These are phyloP conservation scores for Ischnura elegans DNA, from an alignment of 2,888 invertebrate genomes.

Conservation along the genomic window DNA sequence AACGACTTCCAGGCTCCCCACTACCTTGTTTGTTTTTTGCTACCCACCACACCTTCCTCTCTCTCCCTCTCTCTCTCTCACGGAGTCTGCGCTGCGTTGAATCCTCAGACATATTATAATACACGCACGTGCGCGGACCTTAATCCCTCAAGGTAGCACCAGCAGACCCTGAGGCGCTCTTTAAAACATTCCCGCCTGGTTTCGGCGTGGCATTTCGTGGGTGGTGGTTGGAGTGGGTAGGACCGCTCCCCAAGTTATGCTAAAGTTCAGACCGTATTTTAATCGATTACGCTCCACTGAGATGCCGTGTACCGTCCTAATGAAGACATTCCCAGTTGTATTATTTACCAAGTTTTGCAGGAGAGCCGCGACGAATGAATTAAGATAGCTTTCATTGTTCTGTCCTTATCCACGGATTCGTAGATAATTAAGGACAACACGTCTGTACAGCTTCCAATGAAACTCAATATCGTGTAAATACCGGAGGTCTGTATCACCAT, in stretches of 20 bases:
- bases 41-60: neutral
- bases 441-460: neutral
- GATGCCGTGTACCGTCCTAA: conserved; percentile 26
- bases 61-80: neutral
- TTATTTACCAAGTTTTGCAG: neutral
- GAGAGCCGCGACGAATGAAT: neutral
- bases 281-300: neutral
- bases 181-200: neutral
- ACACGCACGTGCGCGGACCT: neutral
- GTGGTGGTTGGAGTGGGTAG: neutral
- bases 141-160: neutral
- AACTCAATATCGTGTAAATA: neutral
- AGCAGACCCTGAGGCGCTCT: conserved; percentile 4
- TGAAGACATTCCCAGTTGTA: conserved; percentile 26
- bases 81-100: neutral
- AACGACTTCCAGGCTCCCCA: neutral
- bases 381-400: neutral
- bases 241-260: neutral
- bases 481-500: no score
- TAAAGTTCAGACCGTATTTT: conserved; percentile 31
- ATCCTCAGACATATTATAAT: neutral
- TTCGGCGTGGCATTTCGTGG: neutral
- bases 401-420: neutral
- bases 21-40: neutral
- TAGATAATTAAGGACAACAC: neutral